Evolutionary conservation across 2,113 vertebrate species (phyloP).

Genomic region (Petroica traversi): DNA sequence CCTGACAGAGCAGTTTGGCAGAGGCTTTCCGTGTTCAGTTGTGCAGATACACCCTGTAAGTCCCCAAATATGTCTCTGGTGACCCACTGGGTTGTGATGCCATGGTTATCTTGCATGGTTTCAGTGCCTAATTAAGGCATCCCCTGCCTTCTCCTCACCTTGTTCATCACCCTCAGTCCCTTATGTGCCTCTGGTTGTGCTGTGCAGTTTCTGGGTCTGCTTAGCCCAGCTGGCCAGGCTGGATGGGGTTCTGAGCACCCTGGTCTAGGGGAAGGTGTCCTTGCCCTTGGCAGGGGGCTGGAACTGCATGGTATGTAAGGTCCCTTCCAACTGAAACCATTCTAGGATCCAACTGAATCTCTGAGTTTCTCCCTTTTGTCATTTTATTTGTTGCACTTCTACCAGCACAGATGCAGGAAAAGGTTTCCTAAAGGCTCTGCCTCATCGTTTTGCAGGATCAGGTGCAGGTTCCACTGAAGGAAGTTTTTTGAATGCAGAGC

Average conservation of each 20-base stretch:
- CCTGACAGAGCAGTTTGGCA: background rate
- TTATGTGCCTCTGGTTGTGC: background rate
- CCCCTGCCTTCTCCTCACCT: background rate
- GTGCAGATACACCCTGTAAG: too few species aligned
- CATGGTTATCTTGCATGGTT: background rate
- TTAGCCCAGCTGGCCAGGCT: background rate
- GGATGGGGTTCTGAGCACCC: background rate
- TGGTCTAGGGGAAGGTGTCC: background rate
- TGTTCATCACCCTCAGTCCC: background rate
- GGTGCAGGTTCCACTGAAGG: background rate
- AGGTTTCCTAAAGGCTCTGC: background rate
- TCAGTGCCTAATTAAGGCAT: background rate
- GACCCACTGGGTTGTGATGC: background rate
- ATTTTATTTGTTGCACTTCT: background rate
- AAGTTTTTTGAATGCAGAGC: background rate
- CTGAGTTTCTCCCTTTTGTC: background rate
- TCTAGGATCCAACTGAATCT: background rate
- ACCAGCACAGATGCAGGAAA: background rate
- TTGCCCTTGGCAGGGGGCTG: background rate
- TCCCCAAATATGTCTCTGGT: background rate
- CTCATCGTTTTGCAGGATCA: background rate
- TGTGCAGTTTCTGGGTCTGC: background rate
- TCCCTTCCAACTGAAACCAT: background rate
- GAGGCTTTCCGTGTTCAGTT: background rate
- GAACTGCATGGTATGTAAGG: background rate